Base-by-base conservation (phyloP, 2,113 vertebrate genomes). In the Otocyon megalotis region DNA sequence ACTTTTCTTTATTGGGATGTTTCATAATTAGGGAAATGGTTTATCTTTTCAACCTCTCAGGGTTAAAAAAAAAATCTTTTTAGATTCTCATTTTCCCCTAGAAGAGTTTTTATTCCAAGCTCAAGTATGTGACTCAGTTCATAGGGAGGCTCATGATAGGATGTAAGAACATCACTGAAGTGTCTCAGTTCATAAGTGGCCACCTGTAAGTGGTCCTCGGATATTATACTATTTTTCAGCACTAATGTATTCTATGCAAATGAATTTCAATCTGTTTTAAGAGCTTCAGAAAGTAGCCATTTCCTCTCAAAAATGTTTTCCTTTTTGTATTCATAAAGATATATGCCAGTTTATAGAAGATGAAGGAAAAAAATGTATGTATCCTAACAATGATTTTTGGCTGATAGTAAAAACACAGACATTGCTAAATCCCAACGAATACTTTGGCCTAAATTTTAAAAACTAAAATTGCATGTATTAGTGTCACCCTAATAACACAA, bases 231-330 rank as follows among this genome's bases (percentile, higher is more conserved):
- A 79, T 88, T 74, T 92, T 85, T 88, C 16, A 60, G 48, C 17
- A 77, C 12, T 86, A 35, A 87, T 50, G 9, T 63, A 67, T 81
- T 77, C 79, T 67, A 62, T 80, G 24, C 56, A 79, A 30, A 84
- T 17, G 74, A 58, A 88, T 67, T 95, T 97, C 26, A 82, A 15
- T n/a, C 19, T 96, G 10, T 85, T 71, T 35, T 56, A 79, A 71
- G 15, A 74, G 6, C 86, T 82, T 62, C 19, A 62, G 30, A 88
- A 97, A 95, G 86, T 56, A 90, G 26, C 16, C 32, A 26, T 71
- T 93, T 37, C 48, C 54, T 72, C 35, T 79, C 32, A 92, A 94
- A 95, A 90, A 90, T 53, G n/a, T 62, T 77, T 88, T 83, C n/a
- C 35, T 85, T 60, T 92, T 80, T 58, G 8, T 89, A 86, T 8